Evolutionary conservation across 2,113 vertebrate genomes (phyloP), one percentile per base, ranked within the genome.

Genomic region (Aegithalos caudatus): DNA sequence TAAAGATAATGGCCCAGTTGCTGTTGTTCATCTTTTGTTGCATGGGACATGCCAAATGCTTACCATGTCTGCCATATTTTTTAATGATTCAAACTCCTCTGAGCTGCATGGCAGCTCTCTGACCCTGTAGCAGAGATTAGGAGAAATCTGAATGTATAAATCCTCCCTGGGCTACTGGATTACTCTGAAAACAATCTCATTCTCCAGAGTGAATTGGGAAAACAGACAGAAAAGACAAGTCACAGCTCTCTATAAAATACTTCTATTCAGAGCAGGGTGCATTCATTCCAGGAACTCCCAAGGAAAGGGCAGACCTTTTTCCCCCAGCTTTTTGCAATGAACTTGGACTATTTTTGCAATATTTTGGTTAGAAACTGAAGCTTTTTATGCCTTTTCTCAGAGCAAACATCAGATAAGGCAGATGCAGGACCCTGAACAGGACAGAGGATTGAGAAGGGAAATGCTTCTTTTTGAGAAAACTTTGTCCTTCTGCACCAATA

Each of bases 11-110:
- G 88, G 64, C 86, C 88, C 97, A 97, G 97, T 96, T 97, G 97
- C 81, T 95, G 94, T 97, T 94, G 97, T 86, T 97, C 96, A 95
- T 97, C 97, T 97, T 93, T 97, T 96, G 90, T 94, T 95, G 95
- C 92, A 77, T 4, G 90, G 69, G 90, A 95, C 71, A 64, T 93
- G 95, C 95, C 97, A 97, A 97, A 97, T 97, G 29, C 90, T 97
- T 96, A 88, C 96, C 95, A 1, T 97, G 88, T 92, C 96, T 97
- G 88, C 95, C 95, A 94, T 97, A 92, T 85, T 91, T 83, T 89
- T 96, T 97, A 35, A 91, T 88, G 74, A 64, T 97, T 93, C 80
- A 95, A 40, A 69, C 95, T 88, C 88, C 88, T 42, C 74, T 16
- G 37, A 91, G 90, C 91, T 78, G 71, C 90, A 58, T 12, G 21